Base-by-base conservation (phyloP, 2,797 vertebrate genomes). In the Gymnothorax reevesii region DNA sequence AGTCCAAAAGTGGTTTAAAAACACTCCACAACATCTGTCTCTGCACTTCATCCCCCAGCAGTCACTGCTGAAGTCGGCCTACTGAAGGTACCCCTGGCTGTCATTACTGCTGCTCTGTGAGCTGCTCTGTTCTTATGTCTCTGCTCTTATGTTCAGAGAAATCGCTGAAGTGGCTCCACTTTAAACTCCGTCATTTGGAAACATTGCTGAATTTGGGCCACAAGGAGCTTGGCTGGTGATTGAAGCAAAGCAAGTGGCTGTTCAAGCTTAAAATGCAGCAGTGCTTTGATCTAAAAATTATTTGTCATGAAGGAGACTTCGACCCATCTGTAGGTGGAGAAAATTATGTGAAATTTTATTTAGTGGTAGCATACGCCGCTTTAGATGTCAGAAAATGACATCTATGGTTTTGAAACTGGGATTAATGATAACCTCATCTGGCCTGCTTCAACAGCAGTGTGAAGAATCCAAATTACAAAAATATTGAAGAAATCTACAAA, bases 31-130 rank as follows among this genome's bases (percentile, higher is more conserved):
- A 33, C 69, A 10, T 73, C 25, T 3, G 49, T 55, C 75, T 79
- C 75, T 79, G 75, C 17, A 54, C 73, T 77, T 42, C 49, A 79
- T 79, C 49, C 55, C 49, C 75, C 75, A 79, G 49, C 75, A 22
- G 75, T 55, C 49, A 54, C 75, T 54, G 49, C 49, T 9, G 75
- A 52, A 54, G 13, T 71, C n/a, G 7, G 4, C 22, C 27, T 75
- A 12, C 27, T 49, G 4, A 71, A 75, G 4, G 25, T 42, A 42
- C 17, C 75, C 49, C 25, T 79, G 75, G 7, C 20, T 79, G 20
- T 79, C 20, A 8, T 22, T 75, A 42, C 71, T 13, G 71, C 71
- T 2, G 71, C 1, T 75, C 25, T 42, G 12, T 75, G 66, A 69
- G 22, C 59, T 60, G 59, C n/a, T 15, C 20, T 20, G 6, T 69